Base-by-base conservation (phyloP, 1,140 invertebrate species). In the Camponotus vicinus region DNA sequence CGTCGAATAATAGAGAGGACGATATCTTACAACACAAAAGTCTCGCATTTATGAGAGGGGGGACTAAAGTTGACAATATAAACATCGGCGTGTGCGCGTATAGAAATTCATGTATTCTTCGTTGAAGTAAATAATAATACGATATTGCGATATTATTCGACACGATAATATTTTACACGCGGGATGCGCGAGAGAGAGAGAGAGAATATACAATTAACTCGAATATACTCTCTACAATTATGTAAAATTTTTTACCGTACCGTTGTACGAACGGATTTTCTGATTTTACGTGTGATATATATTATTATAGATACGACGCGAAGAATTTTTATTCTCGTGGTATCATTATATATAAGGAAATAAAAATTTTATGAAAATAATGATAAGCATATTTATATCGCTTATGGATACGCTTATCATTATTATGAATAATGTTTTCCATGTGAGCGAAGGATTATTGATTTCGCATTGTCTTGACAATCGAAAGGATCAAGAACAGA, bases 401-500 rank as follows among this genome's bases (percentile, higher is more conserved):
- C 15, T 52, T 52, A 52, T 52, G 5, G 18, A 2, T 52, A 52
- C 15, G 49, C 15, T 52, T 52, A 52, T 52, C 49, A 52, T 52
- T 52, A 52, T 52, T 52, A 52, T 52, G 49, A 52, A 52, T 52
- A 52, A 52, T 52, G 13, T 52, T 52, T 52, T 13, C 13, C 45
- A 49, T 34, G 45, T 2, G 66, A 37, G 64, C 18, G 57, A 57
- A 42, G 21, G 4, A 52, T 45, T 55, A 77, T 52, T 52, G 4
- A 69, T 69, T 55, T 70, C 57, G 52, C 52, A 70, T 80, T 80
- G 15, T 61, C 40, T 52, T 73, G 79, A 83, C 79, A 83, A 83
- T 83, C 79, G 79, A 75, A 83, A 61, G 40, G 40, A 73, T 83
- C 69, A 75, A 85, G 34, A 18, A 34, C 42, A 87, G 45, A 27